phyloP scores from a whole-genome alignment of 2,888 invertebrate genomes.

The Pristionchus entomophagus region DNA sequence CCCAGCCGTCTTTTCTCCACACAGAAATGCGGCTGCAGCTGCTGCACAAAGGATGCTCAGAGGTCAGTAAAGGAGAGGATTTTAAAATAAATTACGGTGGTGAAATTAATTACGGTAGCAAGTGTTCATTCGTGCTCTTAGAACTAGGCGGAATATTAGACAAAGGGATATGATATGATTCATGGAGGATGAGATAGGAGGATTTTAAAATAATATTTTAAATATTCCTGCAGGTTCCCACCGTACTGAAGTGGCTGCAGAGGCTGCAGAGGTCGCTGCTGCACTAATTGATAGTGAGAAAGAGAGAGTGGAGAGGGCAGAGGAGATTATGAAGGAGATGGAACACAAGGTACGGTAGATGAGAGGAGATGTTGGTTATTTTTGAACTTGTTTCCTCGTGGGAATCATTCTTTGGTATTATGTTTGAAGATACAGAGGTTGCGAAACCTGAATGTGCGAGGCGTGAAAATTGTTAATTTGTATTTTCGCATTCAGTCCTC shows the following conservation, averaged over 20 bases:
- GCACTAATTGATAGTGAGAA: not conserved
- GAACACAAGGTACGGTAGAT: not conserved
- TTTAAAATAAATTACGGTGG: no score
- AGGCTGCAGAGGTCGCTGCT: constrained; percentile 42
- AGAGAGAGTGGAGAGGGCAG: constrained; percentile 24
- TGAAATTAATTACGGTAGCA: no score
- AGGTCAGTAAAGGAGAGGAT: constrained; percentile 4
- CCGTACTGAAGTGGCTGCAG: constrained; percentile 32
- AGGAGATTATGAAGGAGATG: constrained; percentile 15
- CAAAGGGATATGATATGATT: no score
- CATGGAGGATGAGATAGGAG: no score
- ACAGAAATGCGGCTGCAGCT: not conserved
- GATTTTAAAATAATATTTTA: no score
- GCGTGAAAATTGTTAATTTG: not conserved
- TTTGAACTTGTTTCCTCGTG: no score
- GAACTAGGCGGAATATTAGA: no score
- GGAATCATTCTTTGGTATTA: not conserved
- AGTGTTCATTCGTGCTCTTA: not conserved
- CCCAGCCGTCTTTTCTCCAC: not conserved
- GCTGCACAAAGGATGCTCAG: constrained; percentile 2
- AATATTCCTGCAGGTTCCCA: not conserved
- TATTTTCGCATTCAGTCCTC: not conserved
- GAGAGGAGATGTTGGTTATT: not conserved
- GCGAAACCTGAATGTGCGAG: not conserved
- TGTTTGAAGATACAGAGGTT: not conserved